A percentile compares a stretch with the other conserved stretches of the same genome.
Evolutionary conservation across 2,797 vertebrate species (phyloP).

Genomic region (Vultur gryphus): DNA sequence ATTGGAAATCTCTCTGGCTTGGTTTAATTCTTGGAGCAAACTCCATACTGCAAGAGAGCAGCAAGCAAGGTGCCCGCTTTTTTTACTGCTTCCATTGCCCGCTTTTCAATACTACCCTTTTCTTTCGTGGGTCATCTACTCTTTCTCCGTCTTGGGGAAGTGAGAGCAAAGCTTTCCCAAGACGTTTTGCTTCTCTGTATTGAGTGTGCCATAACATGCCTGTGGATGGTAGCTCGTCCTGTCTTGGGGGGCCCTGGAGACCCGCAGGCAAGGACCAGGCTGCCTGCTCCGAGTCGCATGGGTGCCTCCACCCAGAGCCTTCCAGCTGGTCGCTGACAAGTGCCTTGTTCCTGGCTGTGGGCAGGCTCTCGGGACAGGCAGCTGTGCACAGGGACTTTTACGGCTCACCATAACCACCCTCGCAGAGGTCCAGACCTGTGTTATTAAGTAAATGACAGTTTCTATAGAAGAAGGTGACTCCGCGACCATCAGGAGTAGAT

Average conservation of each 20-base stretch:
- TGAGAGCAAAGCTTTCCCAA: not conserved
- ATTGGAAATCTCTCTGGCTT: not conserved
- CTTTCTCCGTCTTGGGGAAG: not conserved
- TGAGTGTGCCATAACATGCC: not conserved
- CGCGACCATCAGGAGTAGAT: not conserved
- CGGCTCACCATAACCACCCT: not conserved
- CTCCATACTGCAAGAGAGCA: not conserved
- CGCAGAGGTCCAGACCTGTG: accelerated
- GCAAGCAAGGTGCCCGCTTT: not conserved
- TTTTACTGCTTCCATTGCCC: not conserved
- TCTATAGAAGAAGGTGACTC: not conserved
- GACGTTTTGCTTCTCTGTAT: accelerated
- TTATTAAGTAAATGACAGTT: not conserved
- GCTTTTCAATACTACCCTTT: not conserved
- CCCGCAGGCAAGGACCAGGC: not conserved
- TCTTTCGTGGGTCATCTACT: not conserved
- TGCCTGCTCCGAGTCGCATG: accelerated
- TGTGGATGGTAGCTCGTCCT: not conserved
- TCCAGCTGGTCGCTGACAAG: not conserved
- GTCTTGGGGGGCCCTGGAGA: not conserved
- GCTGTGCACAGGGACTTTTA: accelerated
- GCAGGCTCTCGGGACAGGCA: not conserved
- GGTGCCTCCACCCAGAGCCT: not conserved
- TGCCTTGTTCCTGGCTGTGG: not conserved
- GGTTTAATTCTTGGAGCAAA: not conserved